Evolutionary conservation across 2,113 vertebrate species (phyloP).

Genomic region (Apeltes quadracus): DNA sequence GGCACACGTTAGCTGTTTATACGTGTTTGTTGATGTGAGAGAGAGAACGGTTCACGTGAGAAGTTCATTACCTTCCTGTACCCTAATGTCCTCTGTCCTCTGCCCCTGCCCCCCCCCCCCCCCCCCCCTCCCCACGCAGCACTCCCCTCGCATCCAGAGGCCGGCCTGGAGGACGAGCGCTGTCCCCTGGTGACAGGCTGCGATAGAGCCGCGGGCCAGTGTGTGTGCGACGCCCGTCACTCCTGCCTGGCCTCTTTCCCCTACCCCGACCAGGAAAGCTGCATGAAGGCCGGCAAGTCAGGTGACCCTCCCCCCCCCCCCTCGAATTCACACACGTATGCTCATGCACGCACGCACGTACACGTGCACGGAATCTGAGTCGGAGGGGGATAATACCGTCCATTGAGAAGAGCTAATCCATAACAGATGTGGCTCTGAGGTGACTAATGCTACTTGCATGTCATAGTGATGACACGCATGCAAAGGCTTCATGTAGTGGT

Average conservation of each 20-base stretch:
- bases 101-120: background rate
- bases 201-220: constrained; percentile 71
- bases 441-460: constrained; percentile 67
- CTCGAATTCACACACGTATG: background rate
- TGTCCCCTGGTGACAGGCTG: constrained; percentile 81
- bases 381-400: constrained; percentile 49
- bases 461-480: constrained; percentile 70
- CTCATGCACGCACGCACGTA: background rate
- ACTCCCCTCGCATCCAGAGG: constrained; percentile 65
- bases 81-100: background rate
- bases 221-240: constrained; percentile 77
- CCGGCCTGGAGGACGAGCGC: constrained; percentile 75
- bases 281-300: constrained; percentile 69
- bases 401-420: constrained; percentile 66
- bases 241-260: constrained; percentile 77
- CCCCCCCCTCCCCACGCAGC: constrained; percentile 40
- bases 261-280: constrained; percentile 76
- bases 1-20: constrained; percentile 6
- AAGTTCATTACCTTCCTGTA: background rate
- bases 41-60: background rate
- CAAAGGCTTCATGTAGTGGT: constrained; percentile 35
- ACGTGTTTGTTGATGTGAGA: too few species aligned
- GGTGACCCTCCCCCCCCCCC: constrained; percentile 58
- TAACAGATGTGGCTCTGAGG: constrained; percentile 71
- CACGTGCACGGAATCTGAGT: background rate